These are phyloP conservation scores for Calyptomena viridis DNA, from an alignment of 2,113 vertebrate genomes.

Conservation along the genomic window DNA sequence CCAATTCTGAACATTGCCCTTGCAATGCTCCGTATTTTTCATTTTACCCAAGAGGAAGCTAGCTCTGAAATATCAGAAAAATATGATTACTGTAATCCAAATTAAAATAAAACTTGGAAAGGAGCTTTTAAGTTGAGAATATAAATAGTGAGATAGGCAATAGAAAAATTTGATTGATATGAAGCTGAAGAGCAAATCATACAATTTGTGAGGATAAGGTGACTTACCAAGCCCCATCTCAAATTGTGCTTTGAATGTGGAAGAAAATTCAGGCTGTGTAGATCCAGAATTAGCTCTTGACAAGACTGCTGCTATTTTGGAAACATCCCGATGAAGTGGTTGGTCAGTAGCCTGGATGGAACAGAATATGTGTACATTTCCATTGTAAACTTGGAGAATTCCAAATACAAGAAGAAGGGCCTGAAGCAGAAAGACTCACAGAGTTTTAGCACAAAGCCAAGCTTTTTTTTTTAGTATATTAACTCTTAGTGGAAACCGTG, in stretches of 20 bases:
- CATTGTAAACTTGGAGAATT: conserved; percentile 31
- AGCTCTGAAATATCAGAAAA: neutral
- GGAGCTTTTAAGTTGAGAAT: neutral
- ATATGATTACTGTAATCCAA: neutral
- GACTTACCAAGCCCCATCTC: neutral
- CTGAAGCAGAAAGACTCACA: neutral
- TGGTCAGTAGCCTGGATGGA: neutral
- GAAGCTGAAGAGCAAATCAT: neutral
- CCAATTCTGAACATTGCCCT: neutral
- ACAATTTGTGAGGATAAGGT: neutral
- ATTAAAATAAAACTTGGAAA: neutral
- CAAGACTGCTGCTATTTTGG: neutral
- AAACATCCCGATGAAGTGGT: neutral
- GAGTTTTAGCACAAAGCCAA: neutral
- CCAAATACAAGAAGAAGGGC: neutral
- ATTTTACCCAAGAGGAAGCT: neutral
- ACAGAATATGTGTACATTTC: neutral
- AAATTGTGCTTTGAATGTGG: neutral
- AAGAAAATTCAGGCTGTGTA: neutral
- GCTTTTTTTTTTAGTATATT: neutral
- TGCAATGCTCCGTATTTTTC: neutral
- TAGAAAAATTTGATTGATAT: neutral
- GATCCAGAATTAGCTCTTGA: neutral
- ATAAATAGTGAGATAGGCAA: neutral
- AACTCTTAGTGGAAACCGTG: neutral